Percentiles rank a stretch among this genome's conserved stretches.
These are phyloP conservation scores for Psittacula cyanocephala DNA, from an alignment of 2,113 vertebrate genomes.

Conservation along the genomic window DNA sequence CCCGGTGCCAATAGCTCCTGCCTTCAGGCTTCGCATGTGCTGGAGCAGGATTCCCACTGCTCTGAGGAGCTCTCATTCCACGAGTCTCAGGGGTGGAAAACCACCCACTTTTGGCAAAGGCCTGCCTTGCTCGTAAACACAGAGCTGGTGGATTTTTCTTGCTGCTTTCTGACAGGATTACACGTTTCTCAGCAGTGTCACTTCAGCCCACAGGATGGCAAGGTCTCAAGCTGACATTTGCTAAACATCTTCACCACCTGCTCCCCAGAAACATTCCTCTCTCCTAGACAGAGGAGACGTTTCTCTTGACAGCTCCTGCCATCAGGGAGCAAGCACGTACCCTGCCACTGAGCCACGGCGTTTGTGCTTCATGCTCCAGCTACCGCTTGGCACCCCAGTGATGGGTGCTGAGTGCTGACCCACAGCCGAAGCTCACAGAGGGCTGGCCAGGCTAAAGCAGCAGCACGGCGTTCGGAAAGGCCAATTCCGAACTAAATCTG, in stretches of 20 bases:
- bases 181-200: conserved; percentile 9
- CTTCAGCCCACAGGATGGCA: conserved; percentile 53
- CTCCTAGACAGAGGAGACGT: neutral
- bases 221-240: conserved; percentile 57
- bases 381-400: neutral
- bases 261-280: neutral
- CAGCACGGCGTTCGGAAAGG: fast-evolving
- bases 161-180: conserved; percentile 30
- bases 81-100: neutral
- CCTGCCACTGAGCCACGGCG: neutral
- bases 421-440: neutral
- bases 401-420: neutral
- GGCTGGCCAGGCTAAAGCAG: neutral
- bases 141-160: neutral
- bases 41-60: neutral
- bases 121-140: conserved; percentile 21
- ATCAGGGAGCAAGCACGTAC: neutral
- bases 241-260: conserved; percentile 45
- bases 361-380: neutral
- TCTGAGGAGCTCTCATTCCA: neutral
- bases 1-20: fast-evolving
- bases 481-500: neutral
- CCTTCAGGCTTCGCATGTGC: fast-evolving
- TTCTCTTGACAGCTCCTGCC: conserved; percentile 4
- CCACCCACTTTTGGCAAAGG: neutral